Conservation (phyloP, 2,888 invertebrate species). For the Netelia inedita region DNA sequence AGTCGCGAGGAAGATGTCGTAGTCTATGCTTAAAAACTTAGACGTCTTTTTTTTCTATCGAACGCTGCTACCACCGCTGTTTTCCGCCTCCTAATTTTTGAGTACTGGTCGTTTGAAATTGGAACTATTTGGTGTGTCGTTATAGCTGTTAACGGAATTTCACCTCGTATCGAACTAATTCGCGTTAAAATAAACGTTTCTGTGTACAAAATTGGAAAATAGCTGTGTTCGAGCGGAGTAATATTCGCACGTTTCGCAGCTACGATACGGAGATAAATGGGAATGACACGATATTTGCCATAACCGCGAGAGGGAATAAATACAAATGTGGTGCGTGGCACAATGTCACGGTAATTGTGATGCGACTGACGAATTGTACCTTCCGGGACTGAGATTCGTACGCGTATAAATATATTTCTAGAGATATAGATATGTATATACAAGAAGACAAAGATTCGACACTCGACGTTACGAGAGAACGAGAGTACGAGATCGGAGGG, state of each 20-base stretch:
- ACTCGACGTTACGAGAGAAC: constrained; percentile 48
- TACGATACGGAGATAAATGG: background rate
- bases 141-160: too few relatives aligned
- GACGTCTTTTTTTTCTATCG: too few relatives aligned
- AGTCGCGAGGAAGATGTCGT: too few relatives aligned
- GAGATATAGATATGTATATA: constrained; percentile 17
- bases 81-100: too few relatives aligned
- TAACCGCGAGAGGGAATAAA: constrained; percentile 49
- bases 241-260: background rate
- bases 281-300: constrained; percentile 65
- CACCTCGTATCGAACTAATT: too few relatives aligned
- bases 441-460: constrained; percentile 6
- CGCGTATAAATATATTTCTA: constrained; percentile 27
- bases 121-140: too few relatives aligned
- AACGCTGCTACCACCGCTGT: too few relatives aligned
- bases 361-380: constrained; percentile 82
- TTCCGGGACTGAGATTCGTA: constrained; percentile 72
- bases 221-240: background rate
- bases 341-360: constrained; percentile 82
- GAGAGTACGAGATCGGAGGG: constrained; percentile 55
- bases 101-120: too few relatives aligned
- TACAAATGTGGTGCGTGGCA: constrained; percentile 78
- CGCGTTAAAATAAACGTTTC: too few relatives aligned
- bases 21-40: too few relatives aligned
- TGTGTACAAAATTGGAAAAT: background rate